phyloP scores from a whole-genome alignment of 1,140 invertebrate species.

The Potamilus streckersoni region DNA sequence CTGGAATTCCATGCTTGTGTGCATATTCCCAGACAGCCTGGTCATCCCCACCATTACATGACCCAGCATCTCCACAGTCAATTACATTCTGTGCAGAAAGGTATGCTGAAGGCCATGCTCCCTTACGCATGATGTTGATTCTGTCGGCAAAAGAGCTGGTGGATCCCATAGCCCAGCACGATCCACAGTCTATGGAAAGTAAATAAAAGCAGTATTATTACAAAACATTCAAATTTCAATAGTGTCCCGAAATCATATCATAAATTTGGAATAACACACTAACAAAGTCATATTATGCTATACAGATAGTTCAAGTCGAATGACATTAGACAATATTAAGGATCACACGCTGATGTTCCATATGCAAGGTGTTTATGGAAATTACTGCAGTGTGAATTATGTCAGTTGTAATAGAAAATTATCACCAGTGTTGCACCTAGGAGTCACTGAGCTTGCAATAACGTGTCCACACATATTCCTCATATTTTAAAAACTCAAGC shows the following conservation, averaged over 20 bases:
- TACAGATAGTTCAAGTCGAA: too few species aligned
- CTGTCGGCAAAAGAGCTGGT: slow-evolving; percentile 70
- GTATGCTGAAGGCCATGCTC: slow-evolving; percentile 70
- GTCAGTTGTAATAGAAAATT: too few species aligned
- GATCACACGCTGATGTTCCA: too few species aligned
- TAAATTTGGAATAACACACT: not conserved
- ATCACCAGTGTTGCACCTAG: too few species aligned
- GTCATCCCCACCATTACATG: slow-evolving; percentile 68
- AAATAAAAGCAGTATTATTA: not conserved
- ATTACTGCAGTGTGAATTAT: too few species aligned
- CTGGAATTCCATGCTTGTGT: slow-evolving; percentile 68
- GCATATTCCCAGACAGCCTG: slow-evolving; percentile 69
- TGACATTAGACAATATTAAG: too few species aligned
- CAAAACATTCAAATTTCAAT: not conserved
- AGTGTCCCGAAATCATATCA: not conserved
- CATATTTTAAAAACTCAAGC: too few species aligned
- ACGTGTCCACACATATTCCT: too few species aligned
- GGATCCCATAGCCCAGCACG: slow-evolving; percentile 71
- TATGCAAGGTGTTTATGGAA: too few species aligned
- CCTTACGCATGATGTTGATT: slow-evolving; percentile 70
- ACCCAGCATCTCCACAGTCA: slow-evolving; percentile 68
- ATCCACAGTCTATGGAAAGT: slow-evolving; percentile 69
- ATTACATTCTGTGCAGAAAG: slow-evolving; percentile 69
- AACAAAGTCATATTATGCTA: not conserved
- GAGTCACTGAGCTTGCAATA: too few species aligned